Conservation (phyloP, 2,113 vertebrate species). For the Muntiacus reevesi region DNA sequence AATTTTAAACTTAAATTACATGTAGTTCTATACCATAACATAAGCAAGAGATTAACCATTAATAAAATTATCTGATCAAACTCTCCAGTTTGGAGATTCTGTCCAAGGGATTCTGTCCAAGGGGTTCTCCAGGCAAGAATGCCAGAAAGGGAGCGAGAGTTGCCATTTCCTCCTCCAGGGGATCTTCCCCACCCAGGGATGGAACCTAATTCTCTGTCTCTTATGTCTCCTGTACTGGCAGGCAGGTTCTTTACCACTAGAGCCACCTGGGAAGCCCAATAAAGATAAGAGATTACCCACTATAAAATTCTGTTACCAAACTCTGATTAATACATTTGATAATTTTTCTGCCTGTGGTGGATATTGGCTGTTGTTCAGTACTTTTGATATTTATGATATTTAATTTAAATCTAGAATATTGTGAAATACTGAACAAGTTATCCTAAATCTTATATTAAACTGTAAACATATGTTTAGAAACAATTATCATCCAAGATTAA, state of each 20-base stretch:
- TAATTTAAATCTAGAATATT: not conserved
- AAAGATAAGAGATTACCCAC: not conserved
- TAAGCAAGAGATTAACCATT: not conserved
- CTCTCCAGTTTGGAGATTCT: not conserved
- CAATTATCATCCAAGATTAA: not conserved
- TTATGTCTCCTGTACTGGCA: not conserved
- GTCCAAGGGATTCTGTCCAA: not conserved
- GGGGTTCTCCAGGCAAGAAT: not conserved
- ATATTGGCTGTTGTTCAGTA: not conserved
- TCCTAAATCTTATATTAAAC: not conserved
- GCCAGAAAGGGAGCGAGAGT: not conserved
- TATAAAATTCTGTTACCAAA: not conserved
- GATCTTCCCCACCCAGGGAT: not conserved
- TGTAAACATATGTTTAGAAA: not conserved
- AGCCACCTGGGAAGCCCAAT: not conserved
- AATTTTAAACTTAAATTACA: not conserved
- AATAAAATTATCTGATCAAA: not conserved
- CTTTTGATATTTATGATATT: conserved; percentile 17
- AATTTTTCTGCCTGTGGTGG: not conserved
- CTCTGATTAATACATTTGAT: not conserved
- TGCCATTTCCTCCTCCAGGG: not conserved
- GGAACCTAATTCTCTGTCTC: not conserved
- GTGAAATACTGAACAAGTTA: not conserved
- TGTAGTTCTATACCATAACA: not conserved
- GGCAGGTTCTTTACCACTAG: not conserved